Percentiles rank a stretch among this genome's conserved stretches.
phyloP scores from a whole-genome alignment of 2,888 invertebrate genomes.

The Sarcophaga rosellei region DNA sequence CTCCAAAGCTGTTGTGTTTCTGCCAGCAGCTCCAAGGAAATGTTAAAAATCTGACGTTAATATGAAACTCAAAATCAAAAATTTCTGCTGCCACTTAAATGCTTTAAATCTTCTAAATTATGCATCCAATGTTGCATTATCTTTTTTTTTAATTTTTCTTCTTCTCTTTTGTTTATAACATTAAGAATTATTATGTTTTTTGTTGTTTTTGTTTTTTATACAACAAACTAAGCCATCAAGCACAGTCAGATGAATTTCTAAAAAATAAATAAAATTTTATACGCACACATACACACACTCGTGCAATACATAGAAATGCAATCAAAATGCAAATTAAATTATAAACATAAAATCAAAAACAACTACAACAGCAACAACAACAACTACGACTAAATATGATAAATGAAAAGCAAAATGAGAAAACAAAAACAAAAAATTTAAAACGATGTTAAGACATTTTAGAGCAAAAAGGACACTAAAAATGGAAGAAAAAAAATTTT shows the following conservation, averaged over 20 bases:
- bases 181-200: not conserved
- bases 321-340: constrained; percentile 61
- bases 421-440: not conserved
- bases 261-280: constrained; percentile 2
- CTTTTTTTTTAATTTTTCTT: no score
- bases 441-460: constrained; percentile 32
- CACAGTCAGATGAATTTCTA: constrained; percentile 1
- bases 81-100: no score
- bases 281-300: not conserved
- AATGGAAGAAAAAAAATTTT: not conserved
- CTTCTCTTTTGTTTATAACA: no score
- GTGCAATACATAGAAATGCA: constrained; percentile 33
- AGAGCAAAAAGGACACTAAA: constrained; percentile 22
- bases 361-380: no score
- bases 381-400: not conserved
- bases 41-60: no score
- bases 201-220: not conserved
- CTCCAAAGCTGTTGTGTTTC: no score
- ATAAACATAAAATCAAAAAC: constrained; percentile 12
- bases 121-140: no score
- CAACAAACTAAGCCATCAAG: constrained; percentile 21
- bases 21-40: no score
- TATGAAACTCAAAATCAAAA: no score
- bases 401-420: constrained; percentile 4
- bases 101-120: no score